Evolutionary conservation across 2,888 invertebrate genomes (phyloP), one percentile per base, ranked within the genome.

Genomic region (Drosophila antonietae): DNA sequence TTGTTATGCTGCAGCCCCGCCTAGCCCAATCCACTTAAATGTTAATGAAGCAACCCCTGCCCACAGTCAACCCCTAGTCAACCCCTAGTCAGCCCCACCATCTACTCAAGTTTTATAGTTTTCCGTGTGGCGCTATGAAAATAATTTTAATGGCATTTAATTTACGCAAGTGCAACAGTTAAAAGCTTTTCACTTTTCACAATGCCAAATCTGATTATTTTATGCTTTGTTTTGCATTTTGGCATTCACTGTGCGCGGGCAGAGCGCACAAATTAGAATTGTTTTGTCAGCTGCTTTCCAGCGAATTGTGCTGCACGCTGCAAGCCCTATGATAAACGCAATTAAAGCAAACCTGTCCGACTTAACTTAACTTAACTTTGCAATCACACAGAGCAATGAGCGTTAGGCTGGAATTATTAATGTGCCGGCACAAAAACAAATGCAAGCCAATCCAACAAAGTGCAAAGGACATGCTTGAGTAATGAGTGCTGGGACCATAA

Each of bases 91-190:
- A 18, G 3, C n/a, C 43, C 47, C 51, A 15, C 14, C 56, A 18
- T 60, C 43, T 43, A 20, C 44, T 66, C 31, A 67, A 78, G 73
- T 39, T 55, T 66, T 67, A 78, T 75, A 73, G 75, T 75, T 75
- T 62, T 47, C 58, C 39, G 71, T 58, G 72, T 49, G 59, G 43
- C 56, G 69, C 82, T 72, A 71, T 76, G 88, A 87, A 89, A 84
- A 84, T 89, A 89, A 84, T 89, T 89, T 87, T 89, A 89, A 84
- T 87, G 81, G 79, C 81, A 84, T 84, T 87, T 89, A 81, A 89
- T 84, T 89, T 89, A 83, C 78, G 87, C 81, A 83, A 89, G 75
- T 89, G 79, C 88, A 89, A 84, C 67, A 78, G 76, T 81, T 89
- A 89, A 84, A 89, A 84, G 84, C 84, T 88, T 84, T 84, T 80